These are phyloP conservation scores for Cheirogaleus major DNA, from an alignment of 2,797 vertebrate genomes.

Conservation along the genomic window DNA sequence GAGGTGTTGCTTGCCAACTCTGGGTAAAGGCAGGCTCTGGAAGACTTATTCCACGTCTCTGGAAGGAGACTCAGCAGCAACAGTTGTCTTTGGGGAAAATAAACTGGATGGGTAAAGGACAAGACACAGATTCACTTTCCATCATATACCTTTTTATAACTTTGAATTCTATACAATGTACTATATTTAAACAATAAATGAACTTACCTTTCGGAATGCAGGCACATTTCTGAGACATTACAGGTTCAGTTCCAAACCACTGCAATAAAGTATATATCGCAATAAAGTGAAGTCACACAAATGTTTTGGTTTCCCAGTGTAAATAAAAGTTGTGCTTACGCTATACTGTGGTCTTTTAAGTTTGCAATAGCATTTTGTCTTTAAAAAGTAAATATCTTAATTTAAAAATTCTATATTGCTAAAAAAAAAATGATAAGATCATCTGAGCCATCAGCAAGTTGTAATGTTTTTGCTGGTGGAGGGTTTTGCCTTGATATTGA, in stretches of 20 bases:
- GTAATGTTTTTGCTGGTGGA: neutral
- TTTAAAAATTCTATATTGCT: neutral
- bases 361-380: neutral
- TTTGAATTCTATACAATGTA: neutral
- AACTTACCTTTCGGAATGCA: neutral
- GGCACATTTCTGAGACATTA: neutral
- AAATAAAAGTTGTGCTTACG: neutral
- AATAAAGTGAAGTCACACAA: neutral
- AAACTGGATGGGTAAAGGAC: neutral
- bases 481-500: neutral
- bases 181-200: neutral
- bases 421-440: neutral
- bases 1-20: neutral
- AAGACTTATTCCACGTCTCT: neutral
- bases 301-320: neutral
- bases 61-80: neutral
- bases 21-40: neutral
- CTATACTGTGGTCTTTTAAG: neutral
- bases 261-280: neutral
- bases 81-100: neutral
- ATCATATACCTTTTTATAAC: neutral
- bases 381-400: neutral
- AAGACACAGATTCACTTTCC: neutral
- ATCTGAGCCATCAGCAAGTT: neutral
- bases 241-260: neutral